Percentiles rank a stretch among this genome's conserved stretches.
These are phyloP conservation scores for Amiota mariae DNA, from an alignment of 2,888 invertebrate species.

Conservation along the genomic window DNA sequence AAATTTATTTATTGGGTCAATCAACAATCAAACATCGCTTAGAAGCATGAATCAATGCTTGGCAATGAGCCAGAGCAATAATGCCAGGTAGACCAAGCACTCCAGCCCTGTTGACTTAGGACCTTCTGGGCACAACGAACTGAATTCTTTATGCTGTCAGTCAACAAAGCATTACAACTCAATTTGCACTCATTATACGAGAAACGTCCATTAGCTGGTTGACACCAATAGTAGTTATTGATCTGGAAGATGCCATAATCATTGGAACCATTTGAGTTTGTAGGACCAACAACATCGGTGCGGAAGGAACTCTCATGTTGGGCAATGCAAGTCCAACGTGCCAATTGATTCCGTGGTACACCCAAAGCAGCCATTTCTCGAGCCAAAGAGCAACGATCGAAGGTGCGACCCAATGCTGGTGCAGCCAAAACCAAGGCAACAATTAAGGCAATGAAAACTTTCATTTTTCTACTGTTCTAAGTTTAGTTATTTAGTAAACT, in stretches of 20 bases:
- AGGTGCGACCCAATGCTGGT: constrained; percentile 51
- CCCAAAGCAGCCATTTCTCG: constrained; percentile 59
- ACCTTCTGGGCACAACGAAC: constrained; percentile 63
- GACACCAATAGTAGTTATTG: constrained; percentile 69
- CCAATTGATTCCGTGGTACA: constrained; percentile 54
- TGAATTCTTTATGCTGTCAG: constrained; percentile 60
- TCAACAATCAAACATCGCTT: constrained; percentile 36
- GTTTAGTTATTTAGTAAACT: constrained; percentile 14
- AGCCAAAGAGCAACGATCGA: constrained; percentile 60
- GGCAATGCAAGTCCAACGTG: constrained; percentile 64
- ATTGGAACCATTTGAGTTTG: constrained; percentile 73
- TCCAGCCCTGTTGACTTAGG: constrained; percentile 62
- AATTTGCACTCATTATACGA: constrained; percentile 64
- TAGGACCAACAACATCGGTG: constrained; percentile 72
- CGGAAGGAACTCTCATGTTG: constrained; percentile 67
- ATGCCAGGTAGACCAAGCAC: constrained; percentile 66
- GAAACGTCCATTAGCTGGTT: constrained; percentile 52
- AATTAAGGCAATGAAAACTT: constrained; percentile 42
- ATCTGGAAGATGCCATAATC: constrained; percentile 72
- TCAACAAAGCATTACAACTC: constrained; percentile 60
- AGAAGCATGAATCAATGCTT: constrained; percentile 62
- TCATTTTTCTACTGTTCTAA: constrained; percentile 40
- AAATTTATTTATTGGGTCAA: background rate
- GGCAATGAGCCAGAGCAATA: constrained; percentile 59
- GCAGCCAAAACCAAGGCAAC: constrained; percentile 46